These are phyloP conservation scores for Drosophila mimica DNA, from an alignment of 2,888 invertebrate species.

Conservation along the genomic window DNA sequence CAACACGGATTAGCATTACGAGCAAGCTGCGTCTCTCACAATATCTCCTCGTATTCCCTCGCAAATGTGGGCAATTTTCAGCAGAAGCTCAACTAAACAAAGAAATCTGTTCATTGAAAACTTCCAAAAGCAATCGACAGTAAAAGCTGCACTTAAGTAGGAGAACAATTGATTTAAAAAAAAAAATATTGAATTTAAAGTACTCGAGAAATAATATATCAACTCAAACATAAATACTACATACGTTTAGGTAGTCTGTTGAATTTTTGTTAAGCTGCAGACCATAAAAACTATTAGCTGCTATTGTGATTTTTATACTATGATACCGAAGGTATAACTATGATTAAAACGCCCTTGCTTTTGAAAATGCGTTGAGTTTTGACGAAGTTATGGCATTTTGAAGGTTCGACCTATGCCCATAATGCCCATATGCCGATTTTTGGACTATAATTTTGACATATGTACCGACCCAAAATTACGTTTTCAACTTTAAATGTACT, in stretches of 20 bases:
- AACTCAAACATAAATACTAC: background rate
- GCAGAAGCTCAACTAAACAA: constrained; percentile 5
- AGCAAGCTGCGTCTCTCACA: constrained; percentile 9
- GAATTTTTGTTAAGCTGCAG: background rate
- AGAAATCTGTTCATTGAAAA: constrained; percentile 8
- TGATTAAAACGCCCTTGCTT: too few relatives aligned
- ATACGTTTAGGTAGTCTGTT: background rate
- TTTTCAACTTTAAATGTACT: too few relatives aligned
- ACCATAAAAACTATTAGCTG: background rate
- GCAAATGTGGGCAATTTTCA: constrained; percentile 8
- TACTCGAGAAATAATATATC: background rate
- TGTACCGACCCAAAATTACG: too few relatives aligned
- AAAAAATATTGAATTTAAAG: too few relatives aligned
- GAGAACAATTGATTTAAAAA: constrained; percentile 15
- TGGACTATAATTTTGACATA: too few relatives aligned
- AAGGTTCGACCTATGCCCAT: too few relatives aligned
- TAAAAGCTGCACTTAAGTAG: constrained; percentile 10
- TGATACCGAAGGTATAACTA: too few relatives aligned
- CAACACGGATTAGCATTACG: constrained; percentile 64
- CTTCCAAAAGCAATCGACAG: constrained; percentile 10
- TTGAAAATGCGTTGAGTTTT: too few relatives aligned
- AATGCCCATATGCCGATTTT: too few relatives aligned
- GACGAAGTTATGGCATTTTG: too few relatives aligned
- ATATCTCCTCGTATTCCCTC: background rate
- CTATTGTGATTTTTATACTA: background rate